Base-by-base conservation (phyloP, 2,797 vertebrate genomes). In the Kryptolebias ocellatus region DNA sequence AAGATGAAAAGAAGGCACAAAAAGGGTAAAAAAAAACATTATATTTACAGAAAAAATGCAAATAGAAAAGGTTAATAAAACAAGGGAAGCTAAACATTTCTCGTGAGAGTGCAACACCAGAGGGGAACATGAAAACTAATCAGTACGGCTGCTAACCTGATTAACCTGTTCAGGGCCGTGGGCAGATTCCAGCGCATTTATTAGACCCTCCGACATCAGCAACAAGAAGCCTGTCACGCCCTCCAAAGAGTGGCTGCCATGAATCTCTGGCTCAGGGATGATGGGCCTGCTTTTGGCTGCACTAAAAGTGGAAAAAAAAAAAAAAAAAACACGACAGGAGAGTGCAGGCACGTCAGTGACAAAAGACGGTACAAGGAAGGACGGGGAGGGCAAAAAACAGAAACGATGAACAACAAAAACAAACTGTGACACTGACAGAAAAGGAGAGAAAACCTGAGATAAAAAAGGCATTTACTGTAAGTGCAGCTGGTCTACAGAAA, bases 171-270 rank as follows among this genome's bases (percentile, higher is more conserved):
- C 97, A 0, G 96, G 95, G 24, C 97, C 97, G 0, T 97, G 97
- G 71, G 97, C 97, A 0, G 96, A 94, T 81, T 99, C 98, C 5
- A 99, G 93, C 0, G 97, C 97, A 78, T 95, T 97, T 86, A 98
- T 98, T 5, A 99, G 95, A 6, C 98, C 98, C 83, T 99, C 98
- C 0, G 98, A 98, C 96, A 99, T 97, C 50, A 99, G 93, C 80
- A 99, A 84, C 81, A 99, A 88, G 89, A 99, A 99, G 56, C 98
- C 98, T 0, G 95, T 96, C 72, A 98, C 94, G 0, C 91, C 94
- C 0, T 98, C 97, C 91, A 99, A 72, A 0, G 92, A 91, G 54
- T 97, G 96, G 47, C 95, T 95, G 2, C 95, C 95, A 0, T 97
- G 96, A 80, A 99, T 95, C 90, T 99, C 98, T 0, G 98, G 97